phyloP scores from a whole-genome alignment of 2,888 invertebrate genomes.

The Zygogramma bicolorata region DNA sequence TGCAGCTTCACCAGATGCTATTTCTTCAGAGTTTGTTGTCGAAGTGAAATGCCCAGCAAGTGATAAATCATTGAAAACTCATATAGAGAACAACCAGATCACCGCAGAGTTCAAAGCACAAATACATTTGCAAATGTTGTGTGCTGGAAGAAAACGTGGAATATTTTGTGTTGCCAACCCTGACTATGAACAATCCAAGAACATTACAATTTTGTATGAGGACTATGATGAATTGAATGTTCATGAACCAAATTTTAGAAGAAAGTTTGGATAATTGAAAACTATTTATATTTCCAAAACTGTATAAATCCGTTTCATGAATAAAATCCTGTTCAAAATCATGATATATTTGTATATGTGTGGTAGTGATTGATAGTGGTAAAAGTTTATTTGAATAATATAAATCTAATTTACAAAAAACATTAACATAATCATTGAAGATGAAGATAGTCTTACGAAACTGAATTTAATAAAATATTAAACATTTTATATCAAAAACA shows the following conservation, averaged over 20 bases:
- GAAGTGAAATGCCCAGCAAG: constrained; percentile 17
- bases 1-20: constrained; percentile 25
- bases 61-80: constrained; percentile 9
- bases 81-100: not conserved
- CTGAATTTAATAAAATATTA: no score
- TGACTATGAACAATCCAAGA: not conserved
- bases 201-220: no score
- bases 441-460: no score
- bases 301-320: not conserved
- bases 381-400: no score
- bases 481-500: no score
- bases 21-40: constrained; percentile 11
- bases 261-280: constrained; percentile 8
- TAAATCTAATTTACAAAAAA: no score
- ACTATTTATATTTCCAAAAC: constrained; percentile 5
- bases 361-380: no score
- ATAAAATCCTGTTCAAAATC: no score
- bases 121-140: constrained; percentile 12
- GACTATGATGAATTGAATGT: not conserved
- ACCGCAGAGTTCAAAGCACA: constrained; percentile 8
- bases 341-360: no score
- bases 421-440: no score
- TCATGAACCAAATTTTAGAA: not conserved
- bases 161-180: not conserved
- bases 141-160: not conserved